Conservation (phyloP, 2,113 vertebrate genomes). For the Egretta garzetta region DNA sequence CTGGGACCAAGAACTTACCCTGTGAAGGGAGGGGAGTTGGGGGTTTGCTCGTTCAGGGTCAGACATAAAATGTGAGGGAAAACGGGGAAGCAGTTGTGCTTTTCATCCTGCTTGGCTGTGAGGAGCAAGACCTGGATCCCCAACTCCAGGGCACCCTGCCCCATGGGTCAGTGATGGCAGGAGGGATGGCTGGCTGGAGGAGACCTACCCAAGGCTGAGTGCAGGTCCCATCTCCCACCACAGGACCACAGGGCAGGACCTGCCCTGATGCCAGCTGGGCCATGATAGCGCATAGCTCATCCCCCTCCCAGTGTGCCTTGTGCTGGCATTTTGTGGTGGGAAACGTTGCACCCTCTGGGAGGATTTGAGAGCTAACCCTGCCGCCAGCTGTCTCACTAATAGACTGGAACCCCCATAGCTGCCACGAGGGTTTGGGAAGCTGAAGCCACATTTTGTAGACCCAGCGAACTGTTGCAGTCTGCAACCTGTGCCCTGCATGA, state of each 20-base stretch:
- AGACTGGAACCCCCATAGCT: neutral
- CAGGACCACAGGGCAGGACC: too few species aligned
- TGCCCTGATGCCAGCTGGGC: neutral
- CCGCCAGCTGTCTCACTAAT: neutral
- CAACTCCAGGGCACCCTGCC: fast-evolving
- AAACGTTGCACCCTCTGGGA: neutral
- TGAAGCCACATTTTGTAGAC: neutral
- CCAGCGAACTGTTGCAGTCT: neutral
- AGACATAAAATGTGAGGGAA: neutral
- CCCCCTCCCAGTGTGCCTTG: neutral
- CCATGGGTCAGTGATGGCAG: neutral
- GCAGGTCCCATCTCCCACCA: neutral
- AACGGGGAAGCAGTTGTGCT: neutral
- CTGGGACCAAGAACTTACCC: neutral
- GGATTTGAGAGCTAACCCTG: neutral
- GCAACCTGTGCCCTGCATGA: neutral
- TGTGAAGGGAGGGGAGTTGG: fast-evolving
- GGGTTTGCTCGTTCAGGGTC: neutral
- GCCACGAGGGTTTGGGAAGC: neutral
- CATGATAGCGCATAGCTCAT: neutral
- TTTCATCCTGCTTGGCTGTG: neutral
- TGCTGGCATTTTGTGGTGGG: neutral
- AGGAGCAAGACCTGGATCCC: neutral
- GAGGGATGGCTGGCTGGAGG: neutral
- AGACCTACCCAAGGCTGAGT: fast-evolving